Evolutionary conservation across 2,113 vertebrate genomes (phyloP), one percentile per base, ranked within the genome.

Genomic region (Syrmaticus mikado): DNA sequence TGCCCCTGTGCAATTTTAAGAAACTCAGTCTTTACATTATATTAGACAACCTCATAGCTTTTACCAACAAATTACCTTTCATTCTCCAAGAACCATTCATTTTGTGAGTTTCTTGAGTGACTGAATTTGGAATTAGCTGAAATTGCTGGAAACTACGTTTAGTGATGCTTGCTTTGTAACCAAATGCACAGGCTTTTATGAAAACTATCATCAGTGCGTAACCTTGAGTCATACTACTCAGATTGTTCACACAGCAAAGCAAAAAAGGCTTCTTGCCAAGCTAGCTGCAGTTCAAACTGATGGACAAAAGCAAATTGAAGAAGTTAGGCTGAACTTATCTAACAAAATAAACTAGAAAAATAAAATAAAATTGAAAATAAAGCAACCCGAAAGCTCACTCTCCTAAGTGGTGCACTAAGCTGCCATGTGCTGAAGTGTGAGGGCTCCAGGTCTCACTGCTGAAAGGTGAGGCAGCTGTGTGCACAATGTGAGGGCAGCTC

Each of bases 371-470:
- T 16, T 28, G 27, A 30, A 28, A 41, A 12, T 6, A 20, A 32
- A 67, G n/a, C 30, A 11, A 0, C 24, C 3, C 6, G 4, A 53
- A 81, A 55, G 22, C 10, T 1, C 28, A 5, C 1, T 64, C 5
- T 45, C 32, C 25, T 34, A 22, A 55, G 20, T 7, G 12, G 13
- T 13, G 10, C 2, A 19, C 21, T 22, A 41, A 2, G 4, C 13
- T 45, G 61, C 20, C 30, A 0, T 2, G 17, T 17, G 55, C 17
- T 17, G 11, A 30, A 0, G 2, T 3, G 64, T 1, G 8, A 61
- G 0, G 13, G 75, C 50, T 65, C 20, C 6, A 11, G 53, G 15
- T 32, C n/a, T 41, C 19, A 2, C n/a, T 2, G 15, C 1, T 10
- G 40, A 40, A 50, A 41, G 67, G 25, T 13, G 18, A 67, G 16